phyloP scores from a whole-genome alignment of 2,797 vertebrate genomes.

The Podarcis lilfordi region DNA sequence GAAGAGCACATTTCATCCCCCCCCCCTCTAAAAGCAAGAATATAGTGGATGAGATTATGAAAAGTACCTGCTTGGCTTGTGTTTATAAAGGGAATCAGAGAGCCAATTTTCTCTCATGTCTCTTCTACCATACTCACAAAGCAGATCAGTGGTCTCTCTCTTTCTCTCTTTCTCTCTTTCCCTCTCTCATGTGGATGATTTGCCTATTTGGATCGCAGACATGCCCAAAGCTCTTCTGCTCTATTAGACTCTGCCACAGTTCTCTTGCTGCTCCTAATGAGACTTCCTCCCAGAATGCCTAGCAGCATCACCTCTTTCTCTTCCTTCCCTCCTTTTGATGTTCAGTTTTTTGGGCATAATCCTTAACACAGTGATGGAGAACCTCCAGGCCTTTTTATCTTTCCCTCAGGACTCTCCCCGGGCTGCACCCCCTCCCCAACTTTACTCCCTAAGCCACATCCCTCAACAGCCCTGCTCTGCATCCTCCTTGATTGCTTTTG shows the following conservation, averaged over 20 bases:
- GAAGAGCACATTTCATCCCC: not conserved
- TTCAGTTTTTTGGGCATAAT: too few species aligned
- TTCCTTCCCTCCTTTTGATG: too few species aligned
- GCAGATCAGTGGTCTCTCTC: too few species aligned
- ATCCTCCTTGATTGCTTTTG: too few species aligned
- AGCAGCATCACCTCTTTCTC: not conserved
- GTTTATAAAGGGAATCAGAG: constrained; percentile 11
- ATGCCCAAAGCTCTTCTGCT: not conserved
- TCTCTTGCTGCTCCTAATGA: not conserved
- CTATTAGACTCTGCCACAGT: not conserved
- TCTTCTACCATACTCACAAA: too few species aligned
- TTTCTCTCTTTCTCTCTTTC: too few species aligned
- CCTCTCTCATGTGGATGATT: not conserved
- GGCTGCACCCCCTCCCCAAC: too few species aligned
- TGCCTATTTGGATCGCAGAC: not conserved
- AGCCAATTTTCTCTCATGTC: not conserved
- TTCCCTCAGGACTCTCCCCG: too few species aligned
- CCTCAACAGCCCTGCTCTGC: too few species aligned
- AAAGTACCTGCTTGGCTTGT: not conserved
- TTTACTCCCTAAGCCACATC: too few species aligned
- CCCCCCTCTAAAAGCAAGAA: not conserved
- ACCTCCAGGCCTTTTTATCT: too few species aligned
- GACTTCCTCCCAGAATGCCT: not conserved
- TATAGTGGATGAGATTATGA: not conserved
- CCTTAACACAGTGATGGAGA: too few species aligned